These are phyloP conservation scores for Saxicola maurus DNA, from an alignment of 2,797 vertebrate species.

Conservation along the genomic window DNA sequence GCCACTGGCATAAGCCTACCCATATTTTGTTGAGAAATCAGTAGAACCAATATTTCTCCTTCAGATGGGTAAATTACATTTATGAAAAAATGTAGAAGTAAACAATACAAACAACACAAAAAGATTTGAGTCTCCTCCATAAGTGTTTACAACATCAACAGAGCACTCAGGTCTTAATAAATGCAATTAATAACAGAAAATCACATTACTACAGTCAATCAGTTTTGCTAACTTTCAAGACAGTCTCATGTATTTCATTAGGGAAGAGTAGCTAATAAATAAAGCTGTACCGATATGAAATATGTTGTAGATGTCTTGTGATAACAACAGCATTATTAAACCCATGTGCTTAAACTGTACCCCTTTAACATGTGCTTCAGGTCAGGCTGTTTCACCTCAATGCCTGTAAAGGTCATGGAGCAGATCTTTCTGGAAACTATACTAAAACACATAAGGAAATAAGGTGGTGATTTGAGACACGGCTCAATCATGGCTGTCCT, in stretches of 20 bases:
- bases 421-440: not conserved
- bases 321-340: not conserved
- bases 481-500: not conserved
- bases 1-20: not conserved
- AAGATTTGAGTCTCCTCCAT: not conserved
- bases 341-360: not conserved
- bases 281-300: not conserved
- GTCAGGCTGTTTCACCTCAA: not conserved
- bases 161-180: not conserved
- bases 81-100: not conserved
- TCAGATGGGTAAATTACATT: not conserved
- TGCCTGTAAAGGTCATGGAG: not conserved
- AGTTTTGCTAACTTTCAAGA: conserved; percentile 45
- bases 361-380: not conserved
- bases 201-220: conserved; percentile 9
- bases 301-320: not conserved
- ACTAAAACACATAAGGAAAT: not conserved
- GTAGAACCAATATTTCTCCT: not conserved
- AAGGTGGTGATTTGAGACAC: not conserved
- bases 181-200: conserved; percentile 36
- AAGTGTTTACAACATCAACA: conserved; percentile 17
- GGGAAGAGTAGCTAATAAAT: not conserved
- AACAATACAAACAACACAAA: not conserved
- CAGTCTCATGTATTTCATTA: conserved; percentile 6
- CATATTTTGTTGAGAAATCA: not conserved